These are phyloP conservation scores for Brotula barbata DNA, from an alignment of 2,797 vertebrate species.

Conservation along the genomic window DNA sequence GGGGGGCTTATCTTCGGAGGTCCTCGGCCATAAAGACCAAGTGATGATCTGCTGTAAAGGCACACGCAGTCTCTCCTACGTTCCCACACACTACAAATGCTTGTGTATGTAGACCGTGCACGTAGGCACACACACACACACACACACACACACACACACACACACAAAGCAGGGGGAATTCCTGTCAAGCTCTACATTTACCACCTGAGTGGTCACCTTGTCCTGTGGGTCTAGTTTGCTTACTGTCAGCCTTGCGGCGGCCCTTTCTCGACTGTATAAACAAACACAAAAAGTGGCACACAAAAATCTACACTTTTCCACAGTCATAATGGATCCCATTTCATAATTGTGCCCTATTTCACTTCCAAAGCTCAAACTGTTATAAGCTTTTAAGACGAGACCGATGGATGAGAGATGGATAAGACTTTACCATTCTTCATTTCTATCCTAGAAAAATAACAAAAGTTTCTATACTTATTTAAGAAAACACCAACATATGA, in stretches of 20 bases:
- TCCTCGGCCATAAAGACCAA: conserved; percentile 65
- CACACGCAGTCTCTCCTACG: conserved; percentile 29
- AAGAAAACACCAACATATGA: too few relatives aligned
- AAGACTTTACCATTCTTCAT: neutral
- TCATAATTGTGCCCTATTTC: conserved; percentile 34
- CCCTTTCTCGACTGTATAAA: conserved; percentile 44
- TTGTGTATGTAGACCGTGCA: neutral
- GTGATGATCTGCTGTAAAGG: conserved; percentile 64
- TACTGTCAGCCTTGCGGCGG: conserved; percentile 68
- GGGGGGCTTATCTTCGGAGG: conserved; percentile 74
- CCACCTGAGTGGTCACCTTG: conserved; percentile 74
- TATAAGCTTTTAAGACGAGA: too few relatives aligned
- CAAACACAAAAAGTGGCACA: conserved; percentile 27
- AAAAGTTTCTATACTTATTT: conserved; percentile 20
- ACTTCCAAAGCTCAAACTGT: conserved; percentile 9
- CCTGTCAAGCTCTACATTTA: conserved; percentile 73
- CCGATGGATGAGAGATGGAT: conserved; percentile 9
- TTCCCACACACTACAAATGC: neutral
- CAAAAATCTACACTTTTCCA: conserved; percentile 28
- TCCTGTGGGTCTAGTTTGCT: conserved; percentile 73
- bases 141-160: conserved; percentile 29
- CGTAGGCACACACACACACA: neutral
- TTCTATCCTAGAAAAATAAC: conserved; percentile 10
- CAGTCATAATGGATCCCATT: conserved; percentile 45
- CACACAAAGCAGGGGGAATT: conserved; percentile 57